Conservation (phyloP, 2,888 invertebrate species). For the Pachycephus smyrnensis region DNA sequence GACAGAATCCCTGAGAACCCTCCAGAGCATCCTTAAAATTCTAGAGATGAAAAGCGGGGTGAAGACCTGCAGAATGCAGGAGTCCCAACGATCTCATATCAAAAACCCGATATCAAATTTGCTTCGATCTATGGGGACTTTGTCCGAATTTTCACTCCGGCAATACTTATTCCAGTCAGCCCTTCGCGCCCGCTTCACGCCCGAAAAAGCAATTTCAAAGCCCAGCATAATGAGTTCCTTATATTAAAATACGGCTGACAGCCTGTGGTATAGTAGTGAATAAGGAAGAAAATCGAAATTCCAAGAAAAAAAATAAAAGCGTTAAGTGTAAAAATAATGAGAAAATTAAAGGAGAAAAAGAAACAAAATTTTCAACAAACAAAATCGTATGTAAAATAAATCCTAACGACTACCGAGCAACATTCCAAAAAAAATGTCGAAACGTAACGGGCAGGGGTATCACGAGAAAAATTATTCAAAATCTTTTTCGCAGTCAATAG, state of each 20-base stretch:
- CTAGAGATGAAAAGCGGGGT: not conserved
- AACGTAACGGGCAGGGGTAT: not conserved
- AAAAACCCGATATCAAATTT: not conserved
- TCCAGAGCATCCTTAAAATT: not conserved
- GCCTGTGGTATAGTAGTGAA: not conserved
- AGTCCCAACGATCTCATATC: not conserved
- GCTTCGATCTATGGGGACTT: not conserved
- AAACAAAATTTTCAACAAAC: too few relatives aligned
- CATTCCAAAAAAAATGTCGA: not conserved
- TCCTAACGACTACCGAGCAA: not conserved
- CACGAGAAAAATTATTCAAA: too few relatives aligned
- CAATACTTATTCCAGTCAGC: not conserved
- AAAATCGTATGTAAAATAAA: not conserved
- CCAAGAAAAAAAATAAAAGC: not conserved
- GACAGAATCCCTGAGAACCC: not conserved
- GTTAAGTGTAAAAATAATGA: not conserved
- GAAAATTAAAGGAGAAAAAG: fast-evolving
- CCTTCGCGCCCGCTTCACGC: not conserved
- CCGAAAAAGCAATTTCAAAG: not conserved
- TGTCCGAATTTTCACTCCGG: not conserved
- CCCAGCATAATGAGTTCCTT: not conserved
- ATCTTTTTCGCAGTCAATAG: too few relatives aligned
- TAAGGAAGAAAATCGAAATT: not conserved
- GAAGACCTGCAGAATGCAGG: not conserved
- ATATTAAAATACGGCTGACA: not conserved